phyloP scores from a whole-genome alignment of 2,888 invertebrate species.

The Frankliniella intonsa region DNA sequence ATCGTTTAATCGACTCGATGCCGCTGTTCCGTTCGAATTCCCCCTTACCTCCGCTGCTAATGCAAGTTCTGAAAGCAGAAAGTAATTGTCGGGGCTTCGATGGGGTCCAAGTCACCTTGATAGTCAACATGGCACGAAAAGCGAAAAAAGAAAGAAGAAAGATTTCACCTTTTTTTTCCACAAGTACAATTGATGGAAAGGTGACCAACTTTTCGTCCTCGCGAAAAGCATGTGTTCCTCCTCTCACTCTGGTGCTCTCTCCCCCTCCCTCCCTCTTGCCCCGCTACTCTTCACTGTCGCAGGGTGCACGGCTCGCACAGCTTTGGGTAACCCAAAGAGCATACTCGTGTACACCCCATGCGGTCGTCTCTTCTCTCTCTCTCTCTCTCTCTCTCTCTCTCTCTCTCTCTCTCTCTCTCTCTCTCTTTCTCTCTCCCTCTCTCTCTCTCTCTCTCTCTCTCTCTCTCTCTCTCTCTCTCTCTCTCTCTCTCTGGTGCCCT shows the following conservation, averaged over 20 bases:
- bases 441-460: background rate
- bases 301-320: background rate
- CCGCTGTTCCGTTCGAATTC: too few relatives aligned
- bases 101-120: too few relatives aligned
- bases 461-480: background rate
- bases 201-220: too few relatives aligned
- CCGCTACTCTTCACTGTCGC: too few relatives aligned
- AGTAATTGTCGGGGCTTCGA: too few relatives aligned
- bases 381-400: conserved; percentile 29
- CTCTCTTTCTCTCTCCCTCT: background rate
- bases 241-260: background rate
- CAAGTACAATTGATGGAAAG: too few relatives aligned
- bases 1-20: too few relatives aligned
- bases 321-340: background rate
- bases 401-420: conserved; percentile 28
- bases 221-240: too few relatives aligned
- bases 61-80: too few relatives aligned
- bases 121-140: too few relatives aligned
- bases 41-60: background rate
- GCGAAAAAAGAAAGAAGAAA: too few relatives aligned
- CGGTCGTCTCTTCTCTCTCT: background rate
- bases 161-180: too few relatives aligned
- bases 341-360: background rate
- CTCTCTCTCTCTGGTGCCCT: background rate
- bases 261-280: background rate